These are phyloP conservation scores for Sogatella furcifera DNA, from an alignment of 1,140 invertebrate genomes.

Conservation along the genomic window DNA sequence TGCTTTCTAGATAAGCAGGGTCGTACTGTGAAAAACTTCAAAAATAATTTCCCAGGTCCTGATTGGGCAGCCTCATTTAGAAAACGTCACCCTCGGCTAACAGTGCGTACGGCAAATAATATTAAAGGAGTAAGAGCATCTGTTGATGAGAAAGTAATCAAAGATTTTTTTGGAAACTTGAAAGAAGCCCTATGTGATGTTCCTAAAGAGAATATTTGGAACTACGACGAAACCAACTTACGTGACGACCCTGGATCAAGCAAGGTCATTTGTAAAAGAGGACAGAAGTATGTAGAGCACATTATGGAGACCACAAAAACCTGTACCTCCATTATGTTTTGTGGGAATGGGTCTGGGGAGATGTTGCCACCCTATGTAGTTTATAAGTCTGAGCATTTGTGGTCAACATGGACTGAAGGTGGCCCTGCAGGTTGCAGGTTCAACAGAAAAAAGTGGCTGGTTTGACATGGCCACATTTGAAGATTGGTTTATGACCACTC, in stretches of 20 bases:
- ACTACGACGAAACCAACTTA: too few relatives aligned
- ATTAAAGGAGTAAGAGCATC: slow-evolving; percentile 27
- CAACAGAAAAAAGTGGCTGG: slow-evolving; percentile 24
- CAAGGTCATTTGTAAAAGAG: too few relatives aligned
- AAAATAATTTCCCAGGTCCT: slow-evolving; percentile 27
- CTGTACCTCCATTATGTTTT: slow-evolving; percentile 24
- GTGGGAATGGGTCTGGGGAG: slow-evolving; percentile 20
- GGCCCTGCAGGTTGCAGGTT: slow-evolving; percentile 21
- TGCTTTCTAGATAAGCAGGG: slow-evolving; percentile 6
- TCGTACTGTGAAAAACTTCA: slow-evolving; percentile 16
- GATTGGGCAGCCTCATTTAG: slow-evolving; percentile 26
- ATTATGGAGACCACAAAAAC: too few relatives aligned
- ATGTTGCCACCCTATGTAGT: slow-evolving; percentile 25
- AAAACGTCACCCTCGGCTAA: slow-evolving; percentile 21
- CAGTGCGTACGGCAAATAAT: slow-evolving; percentile 22
- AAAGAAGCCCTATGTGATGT: too few relatives aligned
- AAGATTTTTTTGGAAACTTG: slow-evolving; percentile 28
- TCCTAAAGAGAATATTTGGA: too few relatives aligned
- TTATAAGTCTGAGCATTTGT: slow-evolving; percentile 28
- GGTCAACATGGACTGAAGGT: slow-evolving; percentile 26
- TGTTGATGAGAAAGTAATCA: slow-evolving; percentile 11
- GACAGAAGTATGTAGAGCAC: too few relatives aligned
- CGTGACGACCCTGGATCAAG: too few relatives aligned
- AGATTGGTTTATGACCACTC: slow-evolving; percentile 26
- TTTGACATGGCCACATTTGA: slow-evolving; percentile 28